Percentiles rank a stretch among this genome's conserved stretches.
These are phyloP conservation scores for Melanargia galathea DNA, from an alignment of 2,888 invertebrate species.

Conservation along the genomic window DNA sequence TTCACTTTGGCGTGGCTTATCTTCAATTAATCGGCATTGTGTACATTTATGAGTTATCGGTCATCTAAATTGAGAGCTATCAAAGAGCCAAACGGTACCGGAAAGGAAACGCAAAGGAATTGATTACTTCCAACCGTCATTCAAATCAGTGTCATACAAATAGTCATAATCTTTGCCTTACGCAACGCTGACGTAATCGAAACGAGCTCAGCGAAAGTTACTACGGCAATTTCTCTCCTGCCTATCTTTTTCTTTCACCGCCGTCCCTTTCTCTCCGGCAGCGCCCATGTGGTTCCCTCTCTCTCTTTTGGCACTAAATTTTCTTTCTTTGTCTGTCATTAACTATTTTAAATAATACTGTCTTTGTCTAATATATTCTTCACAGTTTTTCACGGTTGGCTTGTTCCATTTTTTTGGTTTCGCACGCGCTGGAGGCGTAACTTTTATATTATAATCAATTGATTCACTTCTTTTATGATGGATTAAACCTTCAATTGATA, in stretches of 20 bases:
- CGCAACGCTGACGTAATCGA: constrained; percentile 76
- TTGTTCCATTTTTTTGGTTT: constrained; percentile 66
- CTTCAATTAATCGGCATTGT: constrained; percentile 35
- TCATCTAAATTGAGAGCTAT: constrained; percentile 36
- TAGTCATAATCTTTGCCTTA: constrained; percentile 72
- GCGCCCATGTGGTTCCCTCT: constrained; percentile 44
- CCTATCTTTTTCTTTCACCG: constrained; percentile 64
- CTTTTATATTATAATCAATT: constrained; percentile 63
- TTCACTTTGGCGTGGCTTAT: constrained; percentile 34
- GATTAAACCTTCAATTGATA: constrained; percentile 32
- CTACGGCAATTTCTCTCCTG: constrained; percentile 74
- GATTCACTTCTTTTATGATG: constrained; percentile 51
- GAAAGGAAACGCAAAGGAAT: constrained; percentile 63
- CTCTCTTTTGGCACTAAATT: constrained; percentile 53
- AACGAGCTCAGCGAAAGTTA: constrained; percentile 80
- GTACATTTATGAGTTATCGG: constrained; percentile 29
- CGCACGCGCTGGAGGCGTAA: constrained; percentile 69
- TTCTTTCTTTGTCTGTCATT: constrained; percentile 51
- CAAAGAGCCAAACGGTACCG: constrained; percentile 48
- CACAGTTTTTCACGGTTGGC: constrained; percentile 58
- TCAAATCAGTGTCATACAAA: constrained; percentile 75
- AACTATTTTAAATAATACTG: constrained; percentile 49
- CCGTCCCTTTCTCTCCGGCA: constrained; percentile 54
- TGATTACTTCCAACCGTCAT: constrained; percentile 70
- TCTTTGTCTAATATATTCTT: constrained; percentile 65